Percentiles rank a stretch among this genome's conserved stretches.
These are phyloP conservation scores for Murina feae DNA, from an alignment of 2,113 vertebrate species.

Conservation along the genomic window DNA sequence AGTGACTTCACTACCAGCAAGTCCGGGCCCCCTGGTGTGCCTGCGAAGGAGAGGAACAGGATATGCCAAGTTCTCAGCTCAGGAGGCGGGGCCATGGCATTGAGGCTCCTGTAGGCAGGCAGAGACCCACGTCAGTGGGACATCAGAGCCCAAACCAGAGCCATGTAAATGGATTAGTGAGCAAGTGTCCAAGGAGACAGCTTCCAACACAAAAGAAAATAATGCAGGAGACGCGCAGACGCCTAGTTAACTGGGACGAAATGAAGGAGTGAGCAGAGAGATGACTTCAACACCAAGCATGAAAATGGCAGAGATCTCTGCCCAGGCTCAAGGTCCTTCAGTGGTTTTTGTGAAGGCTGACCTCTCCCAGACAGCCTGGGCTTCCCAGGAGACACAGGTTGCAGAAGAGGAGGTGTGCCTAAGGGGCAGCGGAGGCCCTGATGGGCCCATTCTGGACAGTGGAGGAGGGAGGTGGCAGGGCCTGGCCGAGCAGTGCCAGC, in stretches of 20 bases:
- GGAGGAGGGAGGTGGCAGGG: neutral
- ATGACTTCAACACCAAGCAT: accelerated
- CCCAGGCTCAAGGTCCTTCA: neutral
- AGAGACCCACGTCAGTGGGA: neutral
- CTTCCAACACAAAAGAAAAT: neutral
- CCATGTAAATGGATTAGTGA: neutral
- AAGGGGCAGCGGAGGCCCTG: neutral
- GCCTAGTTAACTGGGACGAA: neutral
- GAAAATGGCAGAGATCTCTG: neutral
- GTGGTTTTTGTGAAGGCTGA: neutral
- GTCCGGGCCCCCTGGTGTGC: neutral
- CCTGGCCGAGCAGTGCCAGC: neutral
- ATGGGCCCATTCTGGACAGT: neutral
- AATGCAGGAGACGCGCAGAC: neutral
- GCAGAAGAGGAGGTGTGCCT: neutral
- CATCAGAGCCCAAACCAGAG: neutral
- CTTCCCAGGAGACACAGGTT: neutral
- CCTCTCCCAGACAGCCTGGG: neutral
- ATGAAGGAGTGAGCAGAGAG: accelerated
- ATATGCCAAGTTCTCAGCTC: neutral
- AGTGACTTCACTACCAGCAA: neutral
- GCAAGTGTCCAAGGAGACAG: neutral
- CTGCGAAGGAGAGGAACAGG: neutral
- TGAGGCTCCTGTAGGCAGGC: neutral
- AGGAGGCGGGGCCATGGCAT: neutral